Conservation (phyloP, 2,113 vertebrate genomes). For the Gallinago undulata region DNA sequence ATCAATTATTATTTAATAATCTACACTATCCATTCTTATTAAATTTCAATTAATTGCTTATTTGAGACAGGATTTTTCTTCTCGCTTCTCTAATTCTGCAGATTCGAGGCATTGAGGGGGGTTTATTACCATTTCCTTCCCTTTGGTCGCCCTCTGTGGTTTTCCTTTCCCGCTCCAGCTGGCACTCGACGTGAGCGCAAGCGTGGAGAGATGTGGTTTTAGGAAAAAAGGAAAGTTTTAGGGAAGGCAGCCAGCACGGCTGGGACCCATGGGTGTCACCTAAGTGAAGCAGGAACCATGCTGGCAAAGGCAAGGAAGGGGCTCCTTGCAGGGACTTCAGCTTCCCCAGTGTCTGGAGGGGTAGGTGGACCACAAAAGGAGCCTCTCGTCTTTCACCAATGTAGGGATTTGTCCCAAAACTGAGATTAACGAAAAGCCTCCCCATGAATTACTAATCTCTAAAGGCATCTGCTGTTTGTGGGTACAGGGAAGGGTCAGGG, state of each 20-base stretch:
- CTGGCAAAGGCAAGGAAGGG: not conserved
- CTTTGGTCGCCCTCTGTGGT: not conserved
- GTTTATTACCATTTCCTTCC: not conserved
- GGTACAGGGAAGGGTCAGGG: not conserved
- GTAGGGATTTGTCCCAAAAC: not conserved
- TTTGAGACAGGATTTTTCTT: slow-evolving; percentile 32
- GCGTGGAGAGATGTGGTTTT: accelerated
- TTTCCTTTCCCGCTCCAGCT: not conserved
- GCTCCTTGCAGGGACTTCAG: not conserved
- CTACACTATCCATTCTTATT: slow-evolving; percentile 54
- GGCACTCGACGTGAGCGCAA: not conserved
- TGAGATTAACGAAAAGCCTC: not conserved
- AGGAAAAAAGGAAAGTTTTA: not conserved
- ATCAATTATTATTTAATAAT: slow-evolving; percentile 72
- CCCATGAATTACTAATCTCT: not conserved
- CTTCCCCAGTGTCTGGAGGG: not conserved
- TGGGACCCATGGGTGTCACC: not conserved
- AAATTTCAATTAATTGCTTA: slow-evolving; percentile 66
- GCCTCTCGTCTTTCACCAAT: not conserved
- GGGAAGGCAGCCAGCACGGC: not conserved
- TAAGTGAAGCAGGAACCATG: accelerated
- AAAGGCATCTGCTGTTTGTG: not conserved
- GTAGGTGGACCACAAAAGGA: not conserved
- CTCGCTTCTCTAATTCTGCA: slow-evolving; percentile 19
- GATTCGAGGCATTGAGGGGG: not conserved